Evolutionary conservation across 2,888 invertebrate species (phyloP), one percentile per base, ranked within the genome.

Genomic region (Parochlus steinenii): DNA sequence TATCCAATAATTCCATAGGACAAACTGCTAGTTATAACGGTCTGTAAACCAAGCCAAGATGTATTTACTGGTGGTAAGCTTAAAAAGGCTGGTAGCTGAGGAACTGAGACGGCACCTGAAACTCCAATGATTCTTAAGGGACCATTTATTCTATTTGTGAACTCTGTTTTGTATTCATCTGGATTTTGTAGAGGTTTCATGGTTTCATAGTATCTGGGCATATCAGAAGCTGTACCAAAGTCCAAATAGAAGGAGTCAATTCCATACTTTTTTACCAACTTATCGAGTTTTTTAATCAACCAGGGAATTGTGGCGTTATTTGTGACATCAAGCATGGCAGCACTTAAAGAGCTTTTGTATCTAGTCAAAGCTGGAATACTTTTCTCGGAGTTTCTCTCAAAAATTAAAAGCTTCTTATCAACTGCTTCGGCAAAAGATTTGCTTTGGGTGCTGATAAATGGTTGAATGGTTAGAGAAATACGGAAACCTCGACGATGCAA

Each of bases 1-100:
- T 82, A 93, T 0, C 95, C 95, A 32, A 86, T 74, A 15, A 92
- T 70, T 0, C 92, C 90, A 44, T 92, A 80, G 1, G 79, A 81
- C 15, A 90, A 57, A 38, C 87, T 77, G 0, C 87, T 82, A 0
- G 92, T 87, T 45, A 95, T 79, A 0, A 93, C 74, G 6, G 74
- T 70, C 41, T 71, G 67, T 12, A 89, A 60, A 0, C 85, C 86
- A 33, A 74, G 74, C 95, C 95, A 95, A 0, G 79, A 74, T 0
- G 90, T 85, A 40, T 83, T 75, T 35, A 83, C 78, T 1, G 83
- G 79, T 2, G 89, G 81, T 19, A 92, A 58, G 1, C 85, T 77
- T 0, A 90, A 75, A 52, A 92, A 89, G 1, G 82, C 76, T 0
- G 90, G 87, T 0, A 81, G 75, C 33, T 76, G 68, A 0, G 92